Conservation (phyloP, 2,113 vertebrate species). For the Mellivora capensis region DNA sequence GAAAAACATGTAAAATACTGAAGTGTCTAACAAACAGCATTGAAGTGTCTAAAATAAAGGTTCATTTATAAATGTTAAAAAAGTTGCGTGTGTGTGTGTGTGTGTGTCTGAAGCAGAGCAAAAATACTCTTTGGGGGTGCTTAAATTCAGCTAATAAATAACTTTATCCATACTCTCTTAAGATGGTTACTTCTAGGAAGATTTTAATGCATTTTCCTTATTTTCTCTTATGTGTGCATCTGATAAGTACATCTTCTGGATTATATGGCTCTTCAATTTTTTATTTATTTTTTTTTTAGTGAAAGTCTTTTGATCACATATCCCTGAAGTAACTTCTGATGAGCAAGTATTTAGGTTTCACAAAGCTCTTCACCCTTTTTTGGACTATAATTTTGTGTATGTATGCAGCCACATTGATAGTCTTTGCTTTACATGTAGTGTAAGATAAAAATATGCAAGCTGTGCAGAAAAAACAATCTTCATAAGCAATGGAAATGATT, state of each 20-base stretch:
- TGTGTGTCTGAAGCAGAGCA: not conserved
- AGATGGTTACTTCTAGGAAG: conserved; percentile 2
- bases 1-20: conserved; percentile 90
- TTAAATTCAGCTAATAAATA: not conserved
- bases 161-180: not conserved
- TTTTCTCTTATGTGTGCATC: not conserved
- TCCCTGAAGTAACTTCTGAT: not conserved
- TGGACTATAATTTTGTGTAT: not conserved
- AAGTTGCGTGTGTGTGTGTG: too few relatives aligned
- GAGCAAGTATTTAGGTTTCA: not conserved
- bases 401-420: not conserved
- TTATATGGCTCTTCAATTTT: not conserved
- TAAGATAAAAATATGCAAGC: not conserved
- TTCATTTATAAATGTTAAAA: conserved; percentile 89
- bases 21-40: conserved; percentile 93
- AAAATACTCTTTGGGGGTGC: not conserved
- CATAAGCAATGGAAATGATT: not conserved
- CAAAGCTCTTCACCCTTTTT: not conserved
- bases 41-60: conserved; percentile 98
- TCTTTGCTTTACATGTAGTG: not conserved
- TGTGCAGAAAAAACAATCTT: not conserved
- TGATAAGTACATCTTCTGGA: not conserved
- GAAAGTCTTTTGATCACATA: not conserved
- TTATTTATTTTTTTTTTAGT: not conserved
- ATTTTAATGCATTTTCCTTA: conserved; percentile 14